Percentiles rank a stretch among this genome's conserved stretches.
phyloP scores from a whole-genome alignment of 2,113 vertebrate species.

The Columba livia region DNA sequence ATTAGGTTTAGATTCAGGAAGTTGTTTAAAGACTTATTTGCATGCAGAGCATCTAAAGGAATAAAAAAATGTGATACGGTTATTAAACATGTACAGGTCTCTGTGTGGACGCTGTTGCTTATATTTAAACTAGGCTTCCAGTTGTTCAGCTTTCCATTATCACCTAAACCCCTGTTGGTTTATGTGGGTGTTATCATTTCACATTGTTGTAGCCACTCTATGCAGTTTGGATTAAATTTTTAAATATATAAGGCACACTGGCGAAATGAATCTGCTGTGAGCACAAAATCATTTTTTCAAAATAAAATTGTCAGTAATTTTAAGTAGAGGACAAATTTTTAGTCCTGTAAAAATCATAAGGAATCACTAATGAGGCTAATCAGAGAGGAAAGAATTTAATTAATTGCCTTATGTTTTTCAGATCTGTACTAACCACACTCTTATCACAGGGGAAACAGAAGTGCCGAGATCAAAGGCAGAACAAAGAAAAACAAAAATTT shows the following conservation, averaged over 20 bases:
- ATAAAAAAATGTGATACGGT: not conserved
- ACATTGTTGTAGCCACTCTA: not conserved
- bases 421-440: not conserved
- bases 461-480: not conserved
- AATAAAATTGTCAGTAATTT: not conserved
- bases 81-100: not conserved
- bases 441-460: not conserved
- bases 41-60: not conserved
- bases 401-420: not conserved
- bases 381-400: not conserved
- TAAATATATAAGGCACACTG: not conserved
- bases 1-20: not conserved
- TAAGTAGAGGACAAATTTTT: not conserved
- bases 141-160: not conserved
- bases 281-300: not conserved
- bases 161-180: not conserved
- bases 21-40: not conserved
- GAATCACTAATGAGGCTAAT: not conserved
- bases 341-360: not conserved
- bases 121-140: not conserved
- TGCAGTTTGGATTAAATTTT: not conserved
- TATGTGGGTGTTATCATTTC: not conserved
- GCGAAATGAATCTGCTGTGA: not conserved
- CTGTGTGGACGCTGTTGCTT: not conserved
- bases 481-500: not conserved